Percentiles rank a stretch among this genome's conserved stretches.
Conservation (phyloP, 1,140 invertebrate genomes). For the Lepidurus arcticus region DNA sequence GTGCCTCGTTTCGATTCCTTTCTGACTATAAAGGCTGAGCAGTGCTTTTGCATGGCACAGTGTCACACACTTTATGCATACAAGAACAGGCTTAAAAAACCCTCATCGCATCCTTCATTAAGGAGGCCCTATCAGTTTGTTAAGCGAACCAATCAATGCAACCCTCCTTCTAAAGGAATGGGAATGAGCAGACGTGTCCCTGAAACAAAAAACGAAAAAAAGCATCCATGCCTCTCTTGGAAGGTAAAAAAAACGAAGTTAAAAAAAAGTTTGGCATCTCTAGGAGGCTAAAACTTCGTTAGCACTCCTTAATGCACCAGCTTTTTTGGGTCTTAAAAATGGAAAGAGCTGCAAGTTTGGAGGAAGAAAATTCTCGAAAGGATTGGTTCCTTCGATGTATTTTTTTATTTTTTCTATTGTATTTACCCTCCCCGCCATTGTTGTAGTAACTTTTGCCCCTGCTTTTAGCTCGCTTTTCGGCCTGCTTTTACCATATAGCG, state of each 20-base stretch:
- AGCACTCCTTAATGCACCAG: slow-evolving; percentile 18
- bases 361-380: background rate
- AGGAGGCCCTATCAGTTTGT: slow-evolving; percentile 6
- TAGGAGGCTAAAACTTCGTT: background rate
- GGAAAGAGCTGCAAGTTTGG: slow-evolving; percentile 1
- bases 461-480: background rate
- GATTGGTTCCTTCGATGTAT: background rate
- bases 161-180: background rate
- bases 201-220: background rate
- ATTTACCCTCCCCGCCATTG: background rate
- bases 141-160: background rate
- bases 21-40: background rate
- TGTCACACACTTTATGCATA: background rate
- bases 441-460: background rate
- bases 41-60: background rate
- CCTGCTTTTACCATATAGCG: no score
- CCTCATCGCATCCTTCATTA: background rate
- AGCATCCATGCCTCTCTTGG: background rate
- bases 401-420: background rate
- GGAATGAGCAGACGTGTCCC: no score
- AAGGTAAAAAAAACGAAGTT: background rate
- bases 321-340: slow-evolving; percentile 17
- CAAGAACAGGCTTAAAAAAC: background rate
- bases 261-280: background rate
- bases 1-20: background rate